Percentiles rank a stretch among this genome's conserved stretches.
Conservation (phyloP, 2,113 vertebrate species). For the Gallinago media region DNA sequence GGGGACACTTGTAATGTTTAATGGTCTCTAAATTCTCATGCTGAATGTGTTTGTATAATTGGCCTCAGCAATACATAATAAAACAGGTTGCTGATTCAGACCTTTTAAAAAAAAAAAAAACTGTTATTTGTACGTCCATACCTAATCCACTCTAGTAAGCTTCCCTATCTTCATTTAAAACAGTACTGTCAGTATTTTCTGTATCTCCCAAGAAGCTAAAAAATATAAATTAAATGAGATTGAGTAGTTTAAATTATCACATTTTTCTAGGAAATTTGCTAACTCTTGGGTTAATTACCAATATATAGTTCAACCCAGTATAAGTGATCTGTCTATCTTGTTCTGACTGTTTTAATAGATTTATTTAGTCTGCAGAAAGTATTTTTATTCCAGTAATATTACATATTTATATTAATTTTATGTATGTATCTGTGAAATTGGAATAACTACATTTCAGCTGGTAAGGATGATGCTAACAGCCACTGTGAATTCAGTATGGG, state of each 20-base stretch:
- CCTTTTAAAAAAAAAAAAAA: not conserved
- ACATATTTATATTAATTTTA: not conserved
- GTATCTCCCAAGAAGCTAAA: not conserved
- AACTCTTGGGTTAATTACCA: not conserved
- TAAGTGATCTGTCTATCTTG: not conserved
- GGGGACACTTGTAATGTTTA: not conserved
- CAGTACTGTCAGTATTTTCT: not conserved
- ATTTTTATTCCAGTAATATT: not conserved
- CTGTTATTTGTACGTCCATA: not conserved
- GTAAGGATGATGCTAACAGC: not conserved
- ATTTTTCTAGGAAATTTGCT: not conserved
- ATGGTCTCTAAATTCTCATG: not conserved
- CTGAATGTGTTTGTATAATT: not conserved
- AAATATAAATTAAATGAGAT: not conserved
- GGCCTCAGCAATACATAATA: not conserved
- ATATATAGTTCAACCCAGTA: not conserved
- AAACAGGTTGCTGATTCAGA: not conserved
- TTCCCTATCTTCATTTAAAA: not conserved
- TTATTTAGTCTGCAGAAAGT: not conserved
- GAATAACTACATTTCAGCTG: not conserved
- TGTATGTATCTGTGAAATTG: not conserved
- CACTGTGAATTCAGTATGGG: not conserved
- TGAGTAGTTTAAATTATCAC: not conserved
- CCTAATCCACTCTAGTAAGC: not conserved
- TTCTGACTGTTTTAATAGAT: not conserved